These are phyloP conservation scores for Morpho deidamia DNA, from an alignment of 2,888 invertebrate genomes.

Conservation along the genomic window DNA sequence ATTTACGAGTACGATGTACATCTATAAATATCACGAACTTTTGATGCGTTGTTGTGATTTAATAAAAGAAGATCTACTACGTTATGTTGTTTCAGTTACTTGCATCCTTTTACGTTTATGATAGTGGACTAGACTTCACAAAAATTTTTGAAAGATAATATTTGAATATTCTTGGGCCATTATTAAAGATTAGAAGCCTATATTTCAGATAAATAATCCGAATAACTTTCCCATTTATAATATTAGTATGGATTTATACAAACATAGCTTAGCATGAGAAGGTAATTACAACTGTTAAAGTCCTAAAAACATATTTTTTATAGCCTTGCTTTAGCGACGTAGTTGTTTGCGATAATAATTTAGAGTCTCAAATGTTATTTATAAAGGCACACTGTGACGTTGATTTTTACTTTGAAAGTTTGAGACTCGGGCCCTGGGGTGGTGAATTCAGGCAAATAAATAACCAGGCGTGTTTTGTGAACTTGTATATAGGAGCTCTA, in stretches of 20 bases:
- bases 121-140: no score
- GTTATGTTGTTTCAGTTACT: neutral
- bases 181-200: no score
- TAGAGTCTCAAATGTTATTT: constrained; percentile 1
- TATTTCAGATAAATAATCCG: no score
- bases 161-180: no score
- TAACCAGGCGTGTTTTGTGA: neutral
- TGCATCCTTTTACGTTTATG: no score
- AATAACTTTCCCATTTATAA: no score
- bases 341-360: neutral
- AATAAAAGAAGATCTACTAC: constrained; percentile 12
- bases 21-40: constrained; percentile 10
- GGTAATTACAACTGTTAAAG: no score
- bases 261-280: no score
- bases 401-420: constrained; percentile 18
- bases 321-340: neutral
- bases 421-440: constrained; percentile 5
- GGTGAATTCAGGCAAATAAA: constrained; percentile 6
- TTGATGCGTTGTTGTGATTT: constrained; percentile 19
- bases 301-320: no score
- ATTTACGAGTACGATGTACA: constrained; percentile 9
- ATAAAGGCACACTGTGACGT: constrained; percentile 6
- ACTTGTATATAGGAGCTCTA: no score
- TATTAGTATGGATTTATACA: no score
- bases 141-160: no score